Evolutionary conservation across 92 coral and sea anemone species (phyloP), one percentile per base, ranked within the genome.

Genomic region (Micromussa lordhowensis): DNA sequence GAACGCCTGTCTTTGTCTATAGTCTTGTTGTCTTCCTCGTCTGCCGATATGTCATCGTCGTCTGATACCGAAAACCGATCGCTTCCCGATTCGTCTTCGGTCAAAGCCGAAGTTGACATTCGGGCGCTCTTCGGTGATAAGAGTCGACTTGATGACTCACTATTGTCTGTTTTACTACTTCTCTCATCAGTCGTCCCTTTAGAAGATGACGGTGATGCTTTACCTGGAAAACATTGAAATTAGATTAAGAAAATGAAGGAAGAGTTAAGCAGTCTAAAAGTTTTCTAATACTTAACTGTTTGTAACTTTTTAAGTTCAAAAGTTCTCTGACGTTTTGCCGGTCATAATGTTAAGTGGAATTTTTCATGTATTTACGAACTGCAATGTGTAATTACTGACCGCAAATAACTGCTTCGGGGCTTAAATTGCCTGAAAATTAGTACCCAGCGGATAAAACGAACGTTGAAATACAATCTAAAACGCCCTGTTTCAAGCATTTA

Each of bases 71-170:
- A 90, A 61, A 86, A 30, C 86, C 92, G 88, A 48, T 92, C 95
- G 53, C 93, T 93, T 81, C 83, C 93, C 91, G 90, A 89, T 78
- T 92, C 94, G 81, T 89, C 86, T 36, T 90, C 95, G 75, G 79
- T 79, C 17, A 29, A 61, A 54, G 79, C 90, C 59, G 93, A 86
- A 48, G 92, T 9, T 26, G 92, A 84, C 49, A 87, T 7, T 81
- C 85, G 91, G 76, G 89, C 83, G 68, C 87, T 83, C 34, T 76
- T 87, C 31, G 90, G 77, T 5, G 91, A 87, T 36, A 71, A 5
- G 18, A 73, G 77, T 77, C 88, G 93, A 83, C 84, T 88, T 40
- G 92, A 76, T 24, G 79, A 85, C 86, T 85, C 87, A 32, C 85
- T 82, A 31, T 68, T 78, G 81, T 55, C 64, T 40, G 72, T 34